Evolutionary conservation across 1,140 invertebrate species (phyloP).

Genomic region (Homalodisca vitripennis): DNA sequence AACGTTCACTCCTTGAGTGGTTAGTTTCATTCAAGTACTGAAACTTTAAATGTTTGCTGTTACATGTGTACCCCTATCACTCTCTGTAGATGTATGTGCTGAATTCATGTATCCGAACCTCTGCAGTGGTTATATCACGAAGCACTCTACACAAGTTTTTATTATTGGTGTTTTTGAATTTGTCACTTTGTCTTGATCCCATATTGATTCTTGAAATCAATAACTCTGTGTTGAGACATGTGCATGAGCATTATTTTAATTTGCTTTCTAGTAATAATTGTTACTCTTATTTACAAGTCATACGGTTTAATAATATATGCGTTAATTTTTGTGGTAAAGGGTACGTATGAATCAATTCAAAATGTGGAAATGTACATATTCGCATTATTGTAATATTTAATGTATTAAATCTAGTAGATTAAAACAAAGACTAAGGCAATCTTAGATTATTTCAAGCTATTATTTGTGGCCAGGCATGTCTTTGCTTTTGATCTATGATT

Average conservation of each 20-base stretch:
- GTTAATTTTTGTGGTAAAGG: background rate
- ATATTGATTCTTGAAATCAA: background rate
- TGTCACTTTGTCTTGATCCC: background rate
- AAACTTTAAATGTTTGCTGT: too few relatives aligned
- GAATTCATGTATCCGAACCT: too few relatives aligned
- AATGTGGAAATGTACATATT: conserved; percentile 10
- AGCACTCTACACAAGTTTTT: background rate
- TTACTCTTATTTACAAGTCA: conserved; percentile 6
- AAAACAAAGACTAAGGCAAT: conserved; percentile 7
- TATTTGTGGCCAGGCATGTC: background rate
- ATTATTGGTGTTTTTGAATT: background rate
- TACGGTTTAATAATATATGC: background rate
- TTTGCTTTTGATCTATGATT: background rate
- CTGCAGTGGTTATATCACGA: background rate
- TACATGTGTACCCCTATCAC: too few relatives aligned
- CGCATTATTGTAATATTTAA: conserved; percentile 26
- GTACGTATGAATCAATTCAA: conserved; percentile 14
- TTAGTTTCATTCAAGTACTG: too few relatives aligned
- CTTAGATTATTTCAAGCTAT: conserved; percentile 10
- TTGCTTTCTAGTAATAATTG: background rate
- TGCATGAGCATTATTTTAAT: conserved; percentile 3
- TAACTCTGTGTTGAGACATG: background rate
- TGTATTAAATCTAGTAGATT: conserved; percentile 17
- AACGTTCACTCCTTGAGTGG: too few relatives aligned
- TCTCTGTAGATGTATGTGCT: too few relatives aligned